phyloP scores from a whole-genome alignment of 2,113 vertebrate genomes.

The Alligator sinensis region DNA sequence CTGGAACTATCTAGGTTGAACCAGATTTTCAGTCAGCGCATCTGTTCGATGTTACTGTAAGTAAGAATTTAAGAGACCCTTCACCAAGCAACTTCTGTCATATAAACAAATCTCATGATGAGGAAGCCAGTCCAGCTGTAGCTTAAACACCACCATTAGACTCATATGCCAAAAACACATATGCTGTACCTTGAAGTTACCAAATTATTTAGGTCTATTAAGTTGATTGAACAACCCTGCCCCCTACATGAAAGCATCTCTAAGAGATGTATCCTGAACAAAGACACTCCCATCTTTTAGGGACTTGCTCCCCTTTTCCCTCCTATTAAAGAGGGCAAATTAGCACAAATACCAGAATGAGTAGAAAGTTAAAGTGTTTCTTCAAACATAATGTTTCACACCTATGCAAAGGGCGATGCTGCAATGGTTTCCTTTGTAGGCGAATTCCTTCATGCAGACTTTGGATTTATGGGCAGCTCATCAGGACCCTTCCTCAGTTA shows the following conservation, averaged over 20 bases:
- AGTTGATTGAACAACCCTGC: background rate
- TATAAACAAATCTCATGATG: background rate
- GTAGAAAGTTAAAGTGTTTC: background rate
- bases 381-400: background rate
- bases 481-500: background rate
- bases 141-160: background rate
- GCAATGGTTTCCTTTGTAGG: slow-evolving; percentile 16
- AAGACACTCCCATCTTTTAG: background rate
- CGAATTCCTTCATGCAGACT: background rate
- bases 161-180: background rate
- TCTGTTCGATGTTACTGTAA: background rate
- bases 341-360: background rate
- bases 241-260: background rate
- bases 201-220: background rate
- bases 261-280: background rate
- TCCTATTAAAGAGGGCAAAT: background rate
- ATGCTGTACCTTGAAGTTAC: background rate
- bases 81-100: background rate
- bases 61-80: slow-evolving; percentile 7
- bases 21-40: background rate
- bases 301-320: background rate
- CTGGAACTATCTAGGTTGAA: background rate
- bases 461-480: background rate
- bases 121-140: background rate
- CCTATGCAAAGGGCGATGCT: slow-evolving; percentile 26